phyloP scores from a whole-genome alignment of 2,113 vertebrate species.

The Sinocyclocheilus maitianheensis region DNA sequence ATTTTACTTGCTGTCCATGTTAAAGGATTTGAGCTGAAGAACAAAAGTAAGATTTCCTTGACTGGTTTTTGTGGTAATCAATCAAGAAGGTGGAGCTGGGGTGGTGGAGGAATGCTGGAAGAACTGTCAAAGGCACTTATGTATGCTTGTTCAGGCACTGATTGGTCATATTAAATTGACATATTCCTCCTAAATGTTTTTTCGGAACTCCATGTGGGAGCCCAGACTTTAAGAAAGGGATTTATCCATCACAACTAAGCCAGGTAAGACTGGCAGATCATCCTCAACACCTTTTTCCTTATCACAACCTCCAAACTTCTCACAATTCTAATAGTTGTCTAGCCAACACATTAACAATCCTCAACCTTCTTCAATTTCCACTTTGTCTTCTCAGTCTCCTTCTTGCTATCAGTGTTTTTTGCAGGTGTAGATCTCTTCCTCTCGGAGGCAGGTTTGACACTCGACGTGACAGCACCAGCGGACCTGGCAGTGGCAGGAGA shows the following conservation, averaged over 20 bases:
- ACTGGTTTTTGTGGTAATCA: not conserved
- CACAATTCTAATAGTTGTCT: not conserved
- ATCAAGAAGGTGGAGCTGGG: not conserved
- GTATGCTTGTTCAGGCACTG: constrained; percentile 2
- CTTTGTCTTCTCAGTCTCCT: not conserved
- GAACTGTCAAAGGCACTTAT: not conserved
- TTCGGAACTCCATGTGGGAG: not conserved
- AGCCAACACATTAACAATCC: not conserved
- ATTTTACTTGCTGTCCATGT: not conserved
- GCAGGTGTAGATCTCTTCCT: constrained; percentile 96
- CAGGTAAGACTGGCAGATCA: not conserved
- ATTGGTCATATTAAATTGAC: not conserved
- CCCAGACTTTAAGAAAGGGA: not conserved
- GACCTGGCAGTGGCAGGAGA: constrained; percentile 97
- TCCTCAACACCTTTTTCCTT: not conserved
- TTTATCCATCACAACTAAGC: not conserved
- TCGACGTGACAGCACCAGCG: constrained; percentile 99
- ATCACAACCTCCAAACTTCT: not conserved
- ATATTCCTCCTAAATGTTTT: not conserved
- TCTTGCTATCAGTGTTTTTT: constrained; percentile 81
- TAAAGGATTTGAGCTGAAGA: not conserved
- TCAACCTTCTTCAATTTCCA: not conserved
- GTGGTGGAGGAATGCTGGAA: not conserved
- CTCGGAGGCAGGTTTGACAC: constrained; percentile 92
- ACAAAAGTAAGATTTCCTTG: not conserved